Percentiles rank a stretch among this genome's conserved stretches.
Conservation (phyloP, 2,888 invertebrate species). For the Lycophotia porphyrea region DNA sequence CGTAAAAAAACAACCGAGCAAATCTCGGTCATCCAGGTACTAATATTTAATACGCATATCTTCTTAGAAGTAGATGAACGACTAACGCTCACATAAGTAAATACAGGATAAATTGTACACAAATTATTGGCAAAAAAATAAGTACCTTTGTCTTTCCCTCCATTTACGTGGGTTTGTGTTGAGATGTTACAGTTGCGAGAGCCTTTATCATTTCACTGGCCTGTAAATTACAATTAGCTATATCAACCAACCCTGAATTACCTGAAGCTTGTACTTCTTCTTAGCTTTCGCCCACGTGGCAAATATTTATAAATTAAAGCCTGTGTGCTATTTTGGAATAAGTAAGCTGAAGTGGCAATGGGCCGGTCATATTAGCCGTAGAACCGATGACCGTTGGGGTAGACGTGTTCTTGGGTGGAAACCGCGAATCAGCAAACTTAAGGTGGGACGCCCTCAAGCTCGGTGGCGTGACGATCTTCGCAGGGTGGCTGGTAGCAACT, state of each 20-base stretch:
- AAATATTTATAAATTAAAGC: neutral
- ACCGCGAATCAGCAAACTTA: too few relatives aligned
- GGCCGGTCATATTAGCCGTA: too few relatives aligned
- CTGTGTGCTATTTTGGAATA: neutral
- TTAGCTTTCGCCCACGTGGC: neutral
- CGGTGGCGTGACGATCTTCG: too few relatives aligned
- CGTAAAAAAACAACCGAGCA: too few relatives aligned
- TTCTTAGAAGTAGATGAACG: neutral
- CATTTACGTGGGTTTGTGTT: constrained; percentile 82
- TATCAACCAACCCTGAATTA: neutral
- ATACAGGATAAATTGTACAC: neutral
- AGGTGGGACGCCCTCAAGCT: too few relatives aligned
- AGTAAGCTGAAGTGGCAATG: too few relatives aligned
- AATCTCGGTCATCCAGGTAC: too few relatives aligned
- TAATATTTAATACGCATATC: neutral
- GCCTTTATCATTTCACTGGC: constrained; percentile 88
- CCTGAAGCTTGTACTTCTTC: neutral
- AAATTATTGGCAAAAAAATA: constrained; percentile 5
- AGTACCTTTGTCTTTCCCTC: constrained; percentile 83
- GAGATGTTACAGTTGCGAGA: constrained; percentile 81
- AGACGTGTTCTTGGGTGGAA: too few relatives aligned
- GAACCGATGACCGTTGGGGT: too few relatives aligned
- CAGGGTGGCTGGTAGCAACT: too few relatives aligned
- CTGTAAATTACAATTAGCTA: constrained; percentile 70
- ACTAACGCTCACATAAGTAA: neutral